Evolutionary conservation across 2,797 vertebrate species (phyloP), one percentile per base, ranked within the genome.

Genomic region (Chaunax sp.): DNA sequence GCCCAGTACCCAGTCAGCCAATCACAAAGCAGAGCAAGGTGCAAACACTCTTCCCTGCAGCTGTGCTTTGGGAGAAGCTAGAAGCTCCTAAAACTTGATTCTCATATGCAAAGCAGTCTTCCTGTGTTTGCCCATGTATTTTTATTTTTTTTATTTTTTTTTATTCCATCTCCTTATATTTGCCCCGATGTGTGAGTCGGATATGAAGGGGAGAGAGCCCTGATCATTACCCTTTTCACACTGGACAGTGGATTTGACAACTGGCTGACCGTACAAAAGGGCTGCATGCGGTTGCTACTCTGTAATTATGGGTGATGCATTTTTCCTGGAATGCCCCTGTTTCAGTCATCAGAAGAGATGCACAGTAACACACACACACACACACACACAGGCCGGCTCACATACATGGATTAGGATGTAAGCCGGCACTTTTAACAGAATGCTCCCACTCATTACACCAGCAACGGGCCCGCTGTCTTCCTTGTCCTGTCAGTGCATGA

Each of bases 1-100:
- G 92, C 93, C 92, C 90, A 54, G 92, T 90, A 94, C 91, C 94
- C 88, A 82, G 82, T 26, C 87, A 84, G 87, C 93, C 94, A 95
- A 94, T 94, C 90, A 78, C 76, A 76, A 85, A 80, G 84, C 84
- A 83, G 86, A 65, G 66, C 53, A 57, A 70, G 70, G 55, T 73
- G 79, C 77, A 85, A 78, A 84, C 78, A 73, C 74, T 54, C 76
- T 79, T 80, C 82, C 60, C 80, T 84, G 83, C 78, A 81, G 85
- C 77, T 66, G 73, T 70, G 75, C 66, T 69, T 56, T 63, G 52
- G 65, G 63, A 69, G 64, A 62, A 23, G 71, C 64, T 51, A 63
- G 22, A 47, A 72, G 80, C 73, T 73, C 64, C 26, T 55, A 22
- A 75, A 78, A 71, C 71, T 63, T 55, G 43, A 58, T 69, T 49